phyloP scores from a whole-genome alignment of 2,888 invertebrate species.

The Lomographa bimaculata region DNA sequence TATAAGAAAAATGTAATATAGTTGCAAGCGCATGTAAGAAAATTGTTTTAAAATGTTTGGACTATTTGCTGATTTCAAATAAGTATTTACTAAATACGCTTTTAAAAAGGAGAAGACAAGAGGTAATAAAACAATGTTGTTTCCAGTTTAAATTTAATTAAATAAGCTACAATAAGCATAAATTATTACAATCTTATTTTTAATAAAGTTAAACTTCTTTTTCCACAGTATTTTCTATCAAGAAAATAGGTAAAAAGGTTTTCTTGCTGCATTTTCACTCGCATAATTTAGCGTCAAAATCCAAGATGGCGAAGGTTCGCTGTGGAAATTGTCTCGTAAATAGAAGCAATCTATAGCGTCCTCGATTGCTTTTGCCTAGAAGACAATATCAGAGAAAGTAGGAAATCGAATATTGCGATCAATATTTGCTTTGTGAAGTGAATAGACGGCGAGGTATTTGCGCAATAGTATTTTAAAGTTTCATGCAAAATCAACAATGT shows the following conservation, averaged over 20 bases:
- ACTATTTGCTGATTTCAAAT: no score
- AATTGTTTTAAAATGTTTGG: no score
- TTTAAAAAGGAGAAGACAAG: no score
- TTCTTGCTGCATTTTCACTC: conserved; percentile 68
- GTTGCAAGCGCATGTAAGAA: no score
- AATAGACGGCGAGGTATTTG: conserved; percentile 4
- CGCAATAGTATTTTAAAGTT: conserved; percentile 16
- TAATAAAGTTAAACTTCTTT: conserved; percentile 35
- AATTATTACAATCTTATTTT: conserved; percentile 25
- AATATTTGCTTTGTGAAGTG: conserved; percentile 20
- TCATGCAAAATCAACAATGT: conserved; percentile 26
- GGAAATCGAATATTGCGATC: conserved; percentile 25
- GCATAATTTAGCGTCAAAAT: conserved; percentile 21
- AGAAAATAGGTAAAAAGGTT: conserved; percentile 56
- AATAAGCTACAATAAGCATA: conserved; percentile 21
- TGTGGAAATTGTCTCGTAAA: conserved; percentile 23
- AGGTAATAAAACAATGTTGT: no score
- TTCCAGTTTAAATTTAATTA: conserved; percentile 13
- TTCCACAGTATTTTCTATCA: conserved; percentile 45
- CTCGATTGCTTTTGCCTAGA: conserved; percentile 54
- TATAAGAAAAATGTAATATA: no score
- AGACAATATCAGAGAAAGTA: conserved; percentile 48
- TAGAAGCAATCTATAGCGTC: conserved; percentile 54
- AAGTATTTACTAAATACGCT: no score
- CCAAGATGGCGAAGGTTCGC: conserved; percentile 1